These are phyloP conservation scores for Arvicanthis niloticus DNA, from an alignment of 2,113 vertebrate species.

Conservation along the genomic window DNA sequence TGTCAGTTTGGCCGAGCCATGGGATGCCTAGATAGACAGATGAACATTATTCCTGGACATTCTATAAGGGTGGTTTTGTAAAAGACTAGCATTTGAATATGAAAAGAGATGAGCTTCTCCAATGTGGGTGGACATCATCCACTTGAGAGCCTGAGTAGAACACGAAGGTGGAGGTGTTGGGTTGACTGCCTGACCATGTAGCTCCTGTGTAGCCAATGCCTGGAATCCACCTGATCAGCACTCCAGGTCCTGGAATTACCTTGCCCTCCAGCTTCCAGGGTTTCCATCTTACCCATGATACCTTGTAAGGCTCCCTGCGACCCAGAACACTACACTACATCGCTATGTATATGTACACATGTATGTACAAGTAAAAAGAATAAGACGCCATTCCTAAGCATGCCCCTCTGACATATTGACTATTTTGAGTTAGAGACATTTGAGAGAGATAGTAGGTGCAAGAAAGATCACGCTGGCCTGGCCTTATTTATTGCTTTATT, in stretches of 20 bases:
- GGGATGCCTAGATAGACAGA: neutral
- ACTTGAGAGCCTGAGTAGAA: neutral
- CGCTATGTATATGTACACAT: neutral
- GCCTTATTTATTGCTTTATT: neutral
- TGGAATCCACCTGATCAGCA: neutral
- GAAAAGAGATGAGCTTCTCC: neutral
- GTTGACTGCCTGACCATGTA: neutral
- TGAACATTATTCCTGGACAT: neutral
- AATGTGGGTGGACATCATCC: too few relatives aligned
- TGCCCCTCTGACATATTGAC: neutral
- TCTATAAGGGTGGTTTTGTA: neutral
- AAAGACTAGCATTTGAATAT: neutral
- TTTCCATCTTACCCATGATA: neutral
- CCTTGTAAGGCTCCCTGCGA: neutral
- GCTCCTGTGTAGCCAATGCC: neutral
- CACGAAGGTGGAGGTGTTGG: neutral
- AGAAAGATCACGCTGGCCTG: neutral
- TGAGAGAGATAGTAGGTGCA: neutral
- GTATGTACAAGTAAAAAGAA: neutral
- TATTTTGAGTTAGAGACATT: neutral
- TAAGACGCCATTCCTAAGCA: neutral
- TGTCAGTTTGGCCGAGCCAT: neutral
- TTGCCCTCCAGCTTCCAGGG: neutral
- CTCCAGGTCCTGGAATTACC: neutral
- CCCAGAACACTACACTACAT: neutral